Evolutionary conservation across 2,888 invertebrate genomes (phyloP), one percentile per base, ranked within the genome.

Genomic region (Orchestes rusci): DNA sequence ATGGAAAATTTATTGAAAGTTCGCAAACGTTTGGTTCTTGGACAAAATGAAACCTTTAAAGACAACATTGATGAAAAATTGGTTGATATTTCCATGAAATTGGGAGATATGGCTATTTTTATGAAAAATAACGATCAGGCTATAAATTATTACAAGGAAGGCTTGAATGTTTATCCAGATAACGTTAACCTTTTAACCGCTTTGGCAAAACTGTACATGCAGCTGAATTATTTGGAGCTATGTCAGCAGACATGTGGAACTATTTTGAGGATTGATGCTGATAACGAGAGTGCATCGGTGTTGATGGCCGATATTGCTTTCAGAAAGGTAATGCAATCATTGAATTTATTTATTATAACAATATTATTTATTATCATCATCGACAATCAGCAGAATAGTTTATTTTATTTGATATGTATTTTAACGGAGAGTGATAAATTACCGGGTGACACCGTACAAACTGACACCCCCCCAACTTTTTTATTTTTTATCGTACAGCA

Each of bases 241-340:
- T 96, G 95, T 64, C 86, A 92, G 55, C 84, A 88, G 59, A 86
- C 85, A 1, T 93, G 95, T 60, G 76, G 83, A 38, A 76, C 83
- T 7, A 74, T 96, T 17, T 70, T 96, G 36, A 84, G 83, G 57
- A 74, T 84, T 2, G 92, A 95, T 62, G 81, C 84, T 1, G 88
- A 90, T 57, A 92, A 94, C 65, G 93, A 95, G 64, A 81, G 85
- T 1, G 95, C 96, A 0, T 89, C 90, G 1, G 84, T 97, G 30
- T 89, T 96, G 84, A 84, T 96, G 82, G 96, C 96, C 1, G 96
- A 97, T 67, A 74, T 96, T 23, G 90, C 94, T 47, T 96, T 96
- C 65, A 71, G 87, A 55, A 85, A 85, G 71, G 80, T 80, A 45
- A 3, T n/a, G n/a, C n/a, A n/a, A n/a, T n/a, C n/a, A n/a, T n/a